These are phyloP conservation scores for Elysia chlorotica DNA, from an alignment of 1,140 invertebrate species.

Conservation along the genomic window DNA sequence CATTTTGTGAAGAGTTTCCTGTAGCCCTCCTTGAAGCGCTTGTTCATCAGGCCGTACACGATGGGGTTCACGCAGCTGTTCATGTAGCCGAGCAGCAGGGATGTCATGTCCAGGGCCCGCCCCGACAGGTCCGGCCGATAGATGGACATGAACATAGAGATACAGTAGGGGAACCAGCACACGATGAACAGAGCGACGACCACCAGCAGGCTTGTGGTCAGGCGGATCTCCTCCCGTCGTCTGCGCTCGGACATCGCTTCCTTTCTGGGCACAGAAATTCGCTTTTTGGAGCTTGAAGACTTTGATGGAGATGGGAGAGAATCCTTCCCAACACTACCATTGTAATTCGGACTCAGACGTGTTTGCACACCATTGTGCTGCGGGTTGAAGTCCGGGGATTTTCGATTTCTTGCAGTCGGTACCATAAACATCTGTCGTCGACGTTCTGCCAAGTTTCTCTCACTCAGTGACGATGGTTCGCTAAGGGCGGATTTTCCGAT, in stretches of 20 bases:
- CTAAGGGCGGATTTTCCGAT: too few relatives aligned
- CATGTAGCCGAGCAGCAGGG: conserved; percentile 48
- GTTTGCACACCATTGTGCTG: too few relatives aligned
- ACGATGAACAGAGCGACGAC: conserved; percentile 46
- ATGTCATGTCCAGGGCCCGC: conserved; percentile 41
- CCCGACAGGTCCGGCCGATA: conserved; percentile 26
- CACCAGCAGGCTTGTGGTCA: conserved; percentile 39
- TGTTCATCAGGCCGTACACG: conserved; percentile 52
- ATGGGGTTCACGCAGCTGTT: conserved; percentile 54
- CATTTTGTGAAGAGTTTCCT: conserved; percentile 22
- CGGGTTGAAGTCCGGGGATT: not conserved
- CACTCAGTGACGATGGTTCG: too few relatives aligned
- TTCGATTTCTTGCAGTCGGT: not conserved
- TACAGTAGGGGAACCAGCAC: conserved; percentile 53
- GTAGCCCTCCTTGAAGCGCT: conserved; percentile 41
- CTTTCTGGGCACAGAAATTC: too few relatives aligned
- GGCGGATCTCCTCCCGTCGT: conserved; percentile 37
- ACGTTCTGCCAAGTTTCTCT: too few relatives aligned
- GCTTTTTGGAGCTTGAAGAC: too few relatives aligned
- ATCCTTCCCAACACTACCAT: too few relatives aligned
- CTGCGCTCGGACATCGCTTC: conserved; percentile 5
- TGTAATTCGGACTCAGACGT: too few relatives aligned
- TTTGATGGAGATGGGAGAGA: too few relatives aligned
- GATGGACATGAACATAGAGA: conserved; percentile 51
- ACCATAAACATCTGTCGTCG: not conserved